Evolutionary conservation across 30 jellyfish, hydroid and myxozoan species (phyloP).

Genomic region (Rhopilema esculentum): DNA sequence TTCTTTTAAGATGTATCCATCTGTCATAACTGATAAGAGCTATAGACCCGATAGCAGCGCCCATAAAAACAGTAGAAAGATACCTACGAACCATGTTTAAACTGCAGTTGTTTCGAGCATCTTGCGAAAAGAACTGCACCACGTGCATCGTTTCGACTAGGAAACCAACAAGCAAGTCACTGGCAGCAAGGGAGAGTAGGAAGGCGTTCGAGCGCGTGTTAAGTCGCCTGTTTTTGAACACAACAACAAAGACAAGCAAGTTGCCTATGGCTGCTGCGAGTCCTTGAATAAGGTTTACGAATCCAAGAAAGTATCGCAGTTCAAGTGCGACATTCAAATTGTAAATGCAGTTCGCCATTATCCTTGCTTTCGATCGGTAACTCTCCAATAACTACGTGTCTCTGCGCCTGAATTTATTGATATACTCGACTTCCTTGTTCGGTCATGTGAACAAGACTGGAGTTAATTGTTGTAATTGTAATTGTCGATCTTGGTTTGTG

Average conservation of each 20-base stretch:
- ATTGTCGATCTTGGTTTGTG: too few relatives aligned
- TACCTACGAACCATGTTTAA: slow-evolving; percentile 60
- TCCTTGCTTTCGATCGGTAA: too few relatives aligned
- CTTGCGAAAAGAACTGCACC: slow-evolving; percentile 46
- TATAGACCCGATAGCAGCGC: slow-evolving; percentile 77
- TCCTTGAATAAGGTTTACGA: slow-evolving; percentile 35
- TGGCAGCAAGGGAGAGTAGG: slow-evolving; percentile 70
- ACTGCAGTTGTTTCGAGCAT: slow-evolving; percentile 47
- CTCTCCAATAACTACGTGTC: not conserved
- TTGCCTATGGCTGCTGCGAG: slow-evolving; percentile 51
- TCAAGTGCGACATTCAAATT: slow-evolving; percentile 24
- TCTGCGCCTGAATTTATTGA: not conserved
- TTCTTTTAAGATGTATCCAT: slow-evolving; percentile 66
- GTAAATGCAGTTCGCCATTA: slow-evolving; percentile 48
- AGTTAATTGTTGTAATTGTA: too few relatives aligned
- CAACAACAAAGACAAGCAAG: slow-evolving; percentile 40
- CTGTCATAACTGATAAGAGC: slow-evolving; percentile 82
- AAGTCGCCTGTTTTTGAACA: slow-evolving; percentile 26
- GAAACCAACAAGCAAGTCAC: slow-evolving; percentile 81
- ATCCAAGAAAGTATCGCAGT: slow-evolving; percentile 46
- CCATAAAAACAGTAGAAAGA: slow-evolving; percentile 72
- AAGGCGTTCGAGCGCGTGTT: slow-evolving; percentile 65
- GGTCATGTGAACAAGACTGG: not conserved
- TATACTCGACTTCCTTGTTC: not conserved
- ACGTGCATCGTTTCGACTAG: slow-evolving; percentile 59